phyloP scores from a whole-genome alignment of 2,113 vertebrate genomes.

The Rhea americana region DNA sequence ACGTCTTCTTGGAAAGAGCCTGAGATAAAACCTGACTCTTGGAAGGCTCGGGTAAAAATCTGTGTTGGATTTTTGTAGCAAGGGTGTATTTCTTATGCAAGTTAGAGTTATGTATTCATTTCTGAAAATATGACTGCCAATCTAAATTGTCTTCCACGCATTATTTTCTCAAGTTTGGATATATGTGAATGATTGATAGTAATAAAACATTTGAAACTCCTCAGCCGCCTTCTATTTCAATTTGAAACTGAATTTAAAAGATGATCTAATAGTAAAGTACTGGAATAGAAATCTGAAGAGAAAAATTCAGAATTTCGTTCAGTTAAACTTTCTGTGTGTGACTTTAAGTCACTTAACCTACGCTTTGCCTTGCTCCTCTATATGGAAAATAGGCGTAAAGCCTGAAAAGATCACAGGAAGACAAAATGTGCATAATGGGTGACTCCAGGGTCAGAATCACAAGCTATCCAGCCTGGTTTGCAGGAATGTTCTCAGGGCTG shows the following conservation, averaged over 20 bases:
- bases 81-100: neutral
- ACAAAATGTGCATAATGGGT: neutral
- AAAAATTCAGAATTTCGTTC: neutral
- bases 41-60: neutral
- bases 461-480: neutral
- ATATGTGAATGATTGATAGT: neutral
- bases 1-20: neutral
- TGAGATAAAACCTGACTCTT: neutral
- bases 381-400: neutral
- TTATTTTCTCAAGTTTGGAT: neutral
- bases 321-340: neutral
- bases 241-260: slow-evolving; percentile 25
- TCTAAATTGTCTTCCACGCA: neutral
- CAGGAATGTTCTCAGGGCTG: neutral
- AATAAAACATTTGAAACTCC: slow-evolving; percentile 16
- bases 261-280: neutral
- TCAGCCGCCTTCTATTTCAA: neutral
- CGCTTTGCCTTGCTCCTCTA: neutral
- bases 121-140: neutral
- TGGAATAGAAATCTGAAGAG: neutral
- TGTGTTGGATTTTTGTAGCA: neutral
- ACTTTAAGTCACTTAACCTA: neutral
- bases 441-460: neutral
- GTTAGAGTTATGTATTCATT: neutral
- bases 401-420: neutral